Percentiles rank a stretch among this genome's conserved stretches.
Conservation (phyloP, 2,113 vertebrate species). For the Phalacrocorax pelagicus region DNA sequence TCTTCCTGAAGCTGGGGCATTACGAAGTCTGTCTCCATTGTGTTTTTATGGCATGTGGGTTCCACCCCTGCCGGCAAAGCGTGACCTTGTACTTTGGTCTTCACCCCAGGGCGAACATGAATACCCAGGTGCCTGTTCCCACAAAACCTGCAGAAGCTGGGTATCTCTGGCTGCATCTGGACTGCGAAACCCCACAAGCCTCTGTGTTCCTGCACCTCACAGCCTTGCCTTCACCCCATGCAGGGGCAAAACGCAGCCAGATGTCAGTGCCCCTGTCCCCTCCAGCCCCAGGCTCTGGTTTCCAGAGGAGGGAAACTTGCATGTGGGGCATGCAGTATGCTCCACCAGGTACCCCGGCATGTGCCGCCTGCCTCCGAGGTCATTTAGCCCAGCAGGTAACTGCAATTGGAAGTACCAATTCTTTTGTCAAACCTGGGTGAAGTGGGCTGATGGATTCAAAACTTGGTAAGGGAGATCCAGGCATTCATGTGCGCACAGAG, state of each 20-base stretch:
- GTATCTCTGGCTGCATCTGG: background rate
- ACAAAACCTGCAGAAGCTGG: background rate
- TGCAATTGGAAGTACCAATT: background rate
- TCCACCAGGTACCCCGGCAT: rapidly evolving
- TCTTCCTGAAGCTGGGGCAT: background rate
- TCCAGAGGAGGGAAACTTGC: background rate
- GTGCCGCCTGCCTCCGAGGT: background rate
- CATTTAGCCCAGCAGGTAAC: background rate
- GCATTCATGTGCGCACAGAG: background rate
- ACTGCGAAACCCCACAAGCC: rapidly evolving
- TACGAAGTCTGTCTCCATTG: background rate
- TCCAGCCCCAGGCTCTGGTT: background rate
- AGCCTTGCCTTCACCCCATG: background rate
- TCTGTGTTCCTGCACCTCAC: background rate
- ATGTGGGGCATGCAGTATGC: rapidly evolving
- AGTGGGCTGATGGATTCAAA: background rate
- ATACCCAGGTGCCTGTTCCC: background rate
- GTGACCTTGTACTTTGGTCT: background rate
- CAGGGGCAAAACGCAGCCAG: background rate
- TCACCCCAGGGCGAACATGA: rapidly evolving
- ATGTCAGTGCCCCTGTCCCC: background rate
- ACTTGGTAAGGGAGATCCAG: background rate
- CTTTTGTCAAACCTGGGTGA: background rate
- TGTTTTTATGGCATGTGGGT: background rate
- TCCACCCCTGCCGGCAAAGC: background rate